Evolutionary conservation across 2,797 vertebrate species (phyloP).

Genomic region (Mus spretus): DNA sequence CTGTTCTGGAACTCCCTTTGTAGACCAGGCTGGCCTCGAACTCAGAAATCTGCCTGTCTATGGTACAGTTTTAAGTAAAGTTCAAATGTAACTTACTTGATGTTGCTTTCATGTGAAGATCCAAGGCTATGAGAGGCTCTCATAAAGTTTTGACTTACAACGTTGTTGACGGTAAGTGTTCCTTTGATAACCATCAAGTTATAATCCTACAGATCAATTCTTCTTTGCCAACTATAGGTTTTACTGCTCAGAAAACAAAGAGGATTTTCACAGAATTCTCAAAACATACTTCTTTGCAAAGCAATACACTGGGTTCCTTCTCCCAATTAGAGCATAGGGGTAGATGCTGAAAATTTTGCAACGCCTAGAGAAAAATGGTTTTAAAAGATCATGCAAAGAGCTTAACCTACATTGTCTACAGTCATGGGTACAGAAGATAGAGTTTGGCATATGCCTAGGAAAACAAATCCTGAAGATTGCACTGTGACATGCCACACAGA

Average conservation of each 20-base stretch:
- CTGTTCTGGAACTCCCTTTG: too few species aligned
- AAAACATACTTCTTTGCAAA: neutral
- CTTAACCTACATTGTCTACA: neutral
- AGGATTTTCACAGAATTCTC: neutral
- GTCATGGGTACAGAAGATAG: neutral
- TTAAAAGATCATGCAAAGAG: neutral
- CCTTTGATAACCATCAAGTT: neutral
- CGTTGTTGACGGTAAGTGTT: neutral
- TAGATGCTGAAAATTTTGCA: neutral
- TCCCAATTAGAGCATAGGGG: neutral
- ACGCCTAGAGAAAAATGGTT: neutral
- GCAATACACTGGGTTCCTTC: neutral
- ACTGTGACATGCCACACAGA: neutral
- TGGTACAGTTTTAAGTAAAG: neutral
- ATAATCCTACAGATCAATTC: neutral
- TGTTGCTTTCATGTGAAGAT: neutral
- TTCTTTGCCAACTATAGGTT: neutral
- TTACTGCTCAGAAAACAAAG: neutral
- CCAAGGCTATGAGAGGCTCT: neutral
- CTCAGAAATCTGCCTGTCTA: too few species aligned
- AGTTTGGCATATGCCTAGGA: neutral
- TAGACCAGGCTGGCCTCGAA: too few species aligned
- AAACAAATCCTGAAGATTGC: neutral
- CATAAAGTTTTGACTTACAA: neutral
- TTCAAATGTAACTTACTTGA: slow-evolving; percentile 24